phyloP scores from a whole-genome alignment of 2,113 vertebrate species.

The Charadrius vociferus region DNA sequence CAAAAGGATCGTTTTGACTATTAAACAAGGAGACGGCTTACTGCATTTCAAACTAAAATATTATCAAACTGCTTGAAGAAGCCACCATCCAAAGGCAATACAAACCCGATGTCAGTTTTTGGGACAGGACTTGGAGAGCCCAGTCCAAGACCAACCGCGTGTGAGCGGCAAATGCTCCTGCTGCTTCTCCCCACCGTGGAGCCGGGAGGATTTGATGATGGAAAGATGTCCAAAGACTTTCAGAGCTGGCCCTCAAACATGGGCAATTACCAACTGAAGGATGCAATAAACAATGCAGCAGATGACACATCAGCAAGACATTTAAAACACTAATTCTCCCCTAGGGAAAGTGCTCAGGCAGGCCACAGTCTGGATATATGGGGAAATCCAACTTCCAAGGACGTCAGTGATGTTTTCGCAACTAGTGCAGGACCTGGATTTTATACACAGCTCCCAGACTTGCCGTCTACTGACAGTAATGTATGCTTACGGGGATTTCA shows the following conservation, averaged over 20 bases:
- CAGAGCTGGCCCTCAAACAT: neutral
- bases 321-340: slow-evolving; percentile 41
- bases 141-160: neutral
- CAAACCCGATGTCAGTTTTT: slow-evolving; percentile 20
- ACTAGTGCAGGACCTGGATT: slow-evolving; percentile 2
- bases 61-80: neutral
- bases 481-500: neutral
- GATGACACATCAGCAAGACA: slow-evolving; percentile 46
- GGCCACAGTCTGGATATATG: neutral
- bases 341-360: slow-evolving; percentile 14
- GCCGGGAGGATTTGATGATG: slow-evolving; percentile 3
- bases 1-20: neutral
- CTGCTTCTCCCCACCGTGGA: slow-evolving; percentile 20
- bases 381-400: slow-evolving; percentile 18
- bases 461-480: neutral
- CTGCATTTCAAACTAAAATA: neutral
- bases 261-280: slow-evolving; percentile 26
- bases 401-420: neutral
- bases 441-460: slow-evolving; percentile 10
- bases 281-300: slow-evolving; percentile 38
- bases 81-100: neutral
- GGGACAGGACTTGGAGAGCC: slow-evolving; percentile 7
- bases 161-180: neutral
- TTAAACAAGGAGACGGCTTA: neutral
- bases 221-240: neutral